phyloP scores from a whole-genome alignment of 1,140 invertebrate genomes.

The Hyphantria cunea region DNA sequence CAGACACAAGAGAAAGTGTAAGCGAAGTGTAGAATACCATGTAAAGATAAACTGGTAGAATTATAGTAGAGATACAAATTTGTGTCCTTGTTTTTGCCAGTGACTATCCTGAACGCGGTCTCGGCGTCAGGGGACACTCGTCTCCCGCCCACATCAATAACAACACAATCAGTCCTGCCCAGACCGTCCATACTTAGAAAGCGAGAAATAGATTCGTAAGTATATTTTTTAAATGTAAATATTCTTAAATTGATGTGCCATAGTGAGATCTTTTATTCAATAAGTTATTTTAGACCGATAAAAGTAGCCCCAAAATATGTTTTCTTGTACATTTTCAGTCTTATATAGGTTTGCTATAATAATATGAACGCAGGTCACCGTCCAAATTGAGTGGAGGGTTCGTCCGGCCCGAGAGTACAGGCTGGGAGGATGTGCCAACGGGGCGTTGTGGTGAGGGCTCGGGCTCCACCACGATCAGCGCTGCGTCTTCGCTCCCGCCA shows the following conservation, averaged over 20 bases:
- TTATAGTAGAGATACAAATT: background rate
- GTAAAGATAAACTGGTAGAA: no score
- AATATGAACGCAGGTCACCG: conserved; percentile 4
- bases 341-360: no score
- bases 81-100: conserved; percentile 29
- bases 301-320: no score
- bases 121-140: conserved; percentile 44
- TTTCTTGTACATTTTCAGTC: no score
- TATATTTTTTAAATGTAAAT: no score
- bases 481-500: conserved; percentile 53
- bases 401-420: conserved; percentile 20
- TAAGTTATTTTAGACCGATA: no score
- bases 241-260: no score
- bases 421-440: conserved; percentile 58
- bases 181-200: conserved; percentile 70
- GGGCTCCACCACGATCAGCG: conserved; percentile 64
- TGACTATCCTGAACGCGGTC: conserved; percentile 50
- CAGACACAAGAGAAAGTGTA: no score
- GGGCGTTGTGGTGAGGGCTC: conserved; percentile 42
- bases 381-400: conserved; percentile 2
- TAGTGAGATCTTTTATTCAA: no score
- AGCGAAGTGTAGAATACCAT: no score
- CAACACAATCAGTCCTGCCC: conserved; percentile 43
- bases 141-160: conserved; percentile 36
- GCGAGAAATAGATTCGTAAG: background rate